A percentile compares a stretch with the other conserved stretches of the same genome.
phyloP scores from a whole-genome alignment of 2,113 vertebrate genomes.

The Camelus dromedarius region DNA sequence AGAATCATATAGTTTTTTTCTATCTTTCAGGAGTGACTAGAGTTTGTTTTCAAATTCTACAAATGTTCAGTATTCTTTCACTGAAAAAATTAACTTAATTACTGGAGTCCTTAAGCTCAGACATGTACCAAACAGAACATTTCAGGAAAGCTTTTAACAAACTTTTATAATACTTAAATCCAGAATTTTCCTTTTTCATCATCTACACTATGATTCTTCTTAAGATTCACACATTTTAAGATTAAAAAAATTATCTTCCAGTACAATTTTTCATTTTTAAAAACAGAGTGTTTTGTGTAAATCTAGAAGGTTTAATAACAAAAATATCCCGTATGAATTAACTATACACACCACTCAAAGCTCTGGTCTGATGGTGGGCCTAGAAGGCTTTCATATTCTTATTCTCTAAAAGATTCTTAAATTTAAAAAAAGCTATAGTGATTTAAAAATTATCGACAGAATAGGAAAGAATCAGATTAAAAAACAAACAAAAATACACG shows the following conservation, averaged over 20 bases:
- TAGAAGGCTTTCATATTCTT: neutral
- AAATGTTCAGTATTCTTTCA: constrained; percentile 34
- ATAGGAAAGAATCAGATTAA: constrained; percentile 33
- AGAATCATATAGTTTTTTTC: neutral
- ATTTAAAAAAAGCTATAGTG: neutral
- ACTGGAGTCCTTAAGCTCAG: neutral
- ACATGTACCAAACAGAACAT: neutral
- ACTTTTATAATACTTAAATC: neutral
- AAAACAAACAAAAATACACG: neutral
- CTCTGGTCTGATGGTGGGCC: neutral
- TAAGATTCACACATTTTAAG: neutral
- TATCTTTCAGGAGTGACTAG: neutral
- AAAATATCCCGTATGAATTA: neutral
- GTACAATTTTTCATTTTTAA: neutral
- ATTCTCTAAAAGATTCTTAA: neutral
- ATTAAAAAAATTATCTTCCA: constrained; percentile 29
- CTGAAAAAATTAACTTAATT: constrained; percentile 8
- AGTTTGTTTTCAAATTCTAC: neutral
- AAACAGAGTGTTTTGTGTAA: neutral
- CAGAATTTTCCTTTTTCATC: neutral
- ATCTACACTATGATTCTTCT: neutral
- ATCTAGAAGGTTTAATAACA: neutral
- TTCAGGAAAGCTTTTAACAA: neutral
- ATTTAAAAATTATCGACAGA: constrained; percentile 32
- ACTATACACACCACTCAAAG: neutral